Evolutionary conservation across 2,888 invertebrate species (phyloP).

Genomic region (Chrysodeixis includens): DNA sequence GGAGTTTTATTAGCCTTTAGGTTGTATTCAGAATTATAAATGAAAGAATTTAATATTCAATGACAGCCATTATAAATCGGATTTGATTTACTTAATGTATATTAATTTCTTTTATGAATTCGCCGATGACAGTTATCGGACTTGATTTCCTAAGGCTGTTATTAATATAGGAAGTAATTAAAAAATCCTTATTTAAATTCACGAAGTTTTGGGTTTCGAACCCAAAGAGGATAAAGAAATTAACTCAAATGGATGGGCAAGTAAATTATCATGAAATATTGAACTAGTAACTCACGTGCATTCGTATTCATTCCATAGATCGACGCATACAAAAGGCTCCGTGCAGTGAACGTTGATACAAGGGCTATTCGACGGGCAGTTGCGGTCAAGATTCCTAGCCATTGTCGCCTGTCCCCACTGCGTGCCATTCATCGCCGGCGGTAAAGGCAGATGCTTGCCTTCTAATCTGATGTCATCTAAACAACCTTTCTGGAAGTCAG

Average conservation of each 20-base stretch:
- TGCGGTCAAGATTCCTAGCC: conserved; percentile 96
- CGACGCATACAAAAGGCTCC: conserved; percentile 97
- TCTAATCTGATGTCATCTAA: conserved; percentile 94
- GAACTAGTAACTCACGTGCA: conserved; percentile 95
- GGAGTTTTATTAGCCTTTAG: conserved; percentile 30
- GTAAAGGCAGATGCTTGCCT: conserved; percentile 97
- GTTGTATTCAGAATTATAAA: conserved; percentile 5
- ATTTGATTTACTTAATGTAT: neutral
- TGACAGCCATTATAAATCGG: conserved; percentile 2
- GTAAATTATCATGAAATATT: conserved; percentile 11
- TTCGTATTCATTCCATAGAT: conserved; percentile 99
- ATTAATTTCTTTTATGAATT: conserved; percentile 2
- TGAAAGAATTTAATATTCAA: conserved; percentile 2
- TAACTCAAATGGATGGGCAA: neutral
- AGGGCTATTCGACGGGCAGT: conserved; percentile 98
- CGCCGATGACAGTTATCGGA: neutral
- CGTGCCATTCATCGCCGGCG: conserved; percentile 98
- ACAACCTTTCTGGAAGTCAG: conserved; percentile 97
- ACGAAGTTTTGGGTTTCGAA: neutral
- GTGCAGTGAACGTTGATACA: conserved; percentile 98
- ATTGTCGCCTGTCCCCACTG: conserved; percentile 99
- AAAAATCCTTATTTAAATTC: neutral
- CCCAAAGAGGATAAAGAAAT: neutral
- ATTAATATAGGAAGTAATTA: neutral
- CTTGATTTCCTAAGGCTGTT: neutral